Evolutionary conservation across 2,113 vertebrate species (phyloP).

Genomic region (Neogale vison): DNA sequence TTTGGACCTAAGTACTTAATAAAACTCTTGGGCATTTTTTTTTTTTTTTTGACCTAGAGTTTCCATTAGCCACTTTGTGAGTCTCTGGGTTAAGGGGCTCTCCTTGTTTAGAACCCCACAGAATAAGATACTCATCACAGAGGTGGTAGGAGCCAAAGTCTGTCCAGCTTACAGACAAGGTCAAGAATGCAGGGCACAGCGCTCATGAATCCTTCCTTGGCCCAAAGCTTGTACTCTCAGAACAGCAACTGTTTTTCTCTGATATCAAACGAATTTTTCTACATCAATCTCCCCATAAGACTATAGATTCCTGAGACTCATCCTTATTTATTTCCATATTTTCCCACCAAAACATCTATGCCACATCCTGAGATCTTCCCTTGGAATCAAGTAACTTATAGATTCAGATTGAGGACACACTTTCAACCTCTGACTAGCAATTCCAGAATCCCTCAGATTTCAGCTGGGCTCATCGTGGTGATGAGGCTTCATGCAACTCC

Average conservation of each 20-base stretch:
- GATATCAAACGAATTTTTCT: neutral
- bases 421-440: neutral
- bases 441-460: neutral
- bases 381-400: neutral
- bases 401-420: neutral
- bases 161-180: neutral
- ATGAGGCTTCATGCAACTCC: neutral
- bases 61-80: neutral
- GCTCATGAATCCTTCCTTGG: neutral
- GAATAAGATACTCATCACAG: neutral
- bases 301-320: neutral
- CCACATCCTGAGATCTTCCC: neutral
- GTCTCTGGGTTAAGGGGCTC: neutral
- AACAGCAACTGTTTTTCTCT: neutral
- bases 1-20: neutral
- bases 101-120: neutral
- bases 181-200: neutral
- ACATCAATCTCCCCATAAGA: neutral
- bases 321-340: neutral
- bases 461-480: neutral
- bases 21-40: neutral
- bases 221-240: neutral
- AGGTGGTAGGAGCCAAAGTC: neutral
- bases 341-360: neutral
- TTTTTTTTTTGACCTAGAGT: neutral